phyloP scores from a whole-genome alignment of 1,140 invertebrate genomes.

The Subanguina moxae region DNA sequence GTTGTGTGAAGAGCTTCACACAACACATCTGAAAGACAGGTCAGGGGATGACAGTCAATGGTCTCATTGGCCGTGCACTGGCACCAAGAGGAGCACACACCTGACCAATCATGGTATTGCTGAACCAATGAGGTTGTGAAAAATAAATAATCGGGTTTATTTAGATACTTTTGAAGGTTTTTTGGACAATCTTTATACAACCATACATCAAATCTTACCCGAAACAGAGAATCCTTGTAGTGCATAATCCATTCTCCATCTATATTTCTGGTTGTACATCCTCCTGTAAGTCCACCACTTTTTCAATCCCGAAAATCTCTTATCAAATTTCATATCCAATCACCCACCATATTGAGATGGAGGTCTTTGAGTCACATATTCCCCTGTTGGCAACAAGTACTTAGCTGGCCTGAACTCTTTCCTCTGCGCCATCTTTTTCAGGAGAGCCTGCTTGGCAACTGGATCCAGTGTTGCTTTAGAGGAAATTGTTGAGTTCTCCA shows the following conservation, averaged over 20 bases:
- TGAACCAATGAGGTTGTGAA: constrained; percentile 17
- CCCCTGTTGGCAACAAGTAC: background rate
- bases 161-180: too few species aligned
- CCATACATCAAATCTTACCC: constrained; percentile 29
- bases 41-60: constrained; percentile 40
- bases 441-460: background rate
- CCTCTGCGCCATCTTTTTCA: background rate
- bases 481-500: background rate
- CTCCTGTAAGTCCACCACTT: constrained; percentile 16
- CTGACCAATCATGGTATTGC: constrained; percentile 52
- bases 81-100: constrained; percentile 57
- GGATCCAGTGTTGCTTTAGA: background rate
- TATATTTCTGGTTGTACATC: constrained; percentile 45
- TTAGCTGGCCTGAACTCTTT: background rate
- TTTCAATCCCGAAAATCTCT: background rate
- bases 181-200: constrained; percentile 10
- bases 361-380: constrained; percentile 38
- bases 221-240: constrained; percentile 45
- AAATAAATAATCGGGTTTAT: too few species aligned
- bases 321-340: background rate
- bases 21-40: constrained; percentile 44
- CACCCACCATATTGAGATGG: constrained; percentile 5
- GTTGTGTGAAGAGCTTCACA: constrained; percentile 49
- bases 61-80: constrained; percentile 44
- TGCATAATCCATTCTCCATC: constrained; percentile 51